Evolutionary conservation across 2,113 vertebrate species (phyloP).

Genomic region (Xiphophorus couchianus): DNA sequence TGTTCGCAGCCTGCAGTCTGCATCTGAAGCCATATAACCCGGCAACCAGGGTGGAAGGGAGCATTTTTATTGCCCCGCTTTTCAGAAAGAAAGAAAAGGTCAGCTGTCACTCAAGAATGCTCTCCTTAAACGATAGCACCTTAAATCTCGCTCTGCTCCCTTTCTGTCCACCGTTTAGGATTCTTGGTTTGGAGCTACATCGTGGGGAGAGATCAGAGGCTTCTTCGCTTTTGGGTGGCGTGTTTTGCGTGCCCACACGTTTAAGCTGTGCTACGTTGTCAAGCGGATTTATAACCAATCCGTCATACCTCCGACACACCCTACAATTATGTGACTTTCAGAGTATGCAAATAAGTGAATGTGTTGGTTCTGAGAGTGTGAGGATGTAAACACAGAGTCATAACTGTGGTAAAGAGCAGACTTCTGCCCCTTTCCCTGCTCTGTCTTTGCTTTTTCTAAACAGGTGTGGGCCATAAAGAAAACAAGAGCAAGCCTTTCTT

Average conservation of each 20-base stretch:
- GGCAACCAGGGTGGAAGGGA: conserved; percentile 26
- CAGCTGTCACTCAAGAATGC: conserved; percentile 75
- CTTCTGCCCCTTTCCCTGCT: not conserved
- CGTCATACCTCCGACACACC: too few relatives aligned
- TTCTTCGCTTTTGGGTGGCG: too few relatives aligned
- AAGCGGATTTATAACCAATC: not conserved
- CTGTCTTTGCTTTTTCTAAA: not conserved
- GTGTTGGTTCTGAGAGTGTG: not conserved
- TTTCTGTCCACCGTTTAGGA: conserved; percentile 6
- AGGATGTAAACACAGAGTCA: not conserved
- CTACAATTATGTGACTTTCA: too few relatives aligned
- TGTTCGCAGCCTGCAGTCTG: conserved; percentile 22
- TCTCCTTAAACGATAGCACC: conserved; percentile 38
- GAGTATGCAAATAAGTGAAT: too few relatives aligned
- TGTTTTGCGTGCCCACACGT: not conserved
- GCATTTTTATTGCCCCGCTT: conserved; percentile 50
- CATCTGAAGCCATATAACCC: conserved; percentile 33
- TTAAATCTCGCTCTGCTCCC: conserved; percentile 22
- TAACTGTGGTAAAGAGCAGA: conserved; percentile 20
- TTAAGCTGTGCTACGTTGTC: not conserved
- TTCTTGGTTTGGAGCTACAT: not conserved
- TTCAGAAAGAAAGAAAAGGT: conserved; percentile 53
- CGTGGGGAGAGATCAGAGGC: too few relatives aligned
- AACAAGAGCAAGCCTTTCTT: conserved; percentile 10
- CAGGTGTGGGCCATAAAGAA: not conserved